Evolutionary conservation across 1,140 invertebrate genomes (phyloP).

Genomic region (Dendrolimus kikuchii): DNA sequence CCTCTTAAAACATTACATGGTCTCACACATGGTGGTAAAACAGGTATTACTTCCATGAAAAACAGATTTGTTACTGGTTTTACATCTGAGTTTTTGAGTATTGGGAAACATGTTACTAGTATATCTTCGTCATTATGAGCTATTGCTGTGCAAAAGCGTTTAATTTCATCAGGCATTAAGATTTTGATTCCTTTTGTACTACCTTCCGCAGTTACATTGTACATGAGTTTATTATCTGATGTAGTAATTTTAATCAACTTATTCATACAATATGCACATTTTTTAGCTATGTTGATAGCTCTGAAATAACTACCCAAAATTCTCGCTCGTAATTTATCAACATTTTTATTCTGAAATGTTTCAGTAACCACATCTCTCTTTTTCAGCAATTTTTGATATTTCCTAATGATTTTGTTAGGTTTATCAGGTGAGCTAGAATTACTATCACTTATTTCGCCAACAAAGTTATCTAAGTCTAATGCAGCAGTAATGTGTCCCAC

Average conservation of each 20-base stretch:
- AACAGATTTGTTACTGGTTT: constrained; percentile 89
- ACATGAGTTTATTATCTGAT: constrained; percentile 75
- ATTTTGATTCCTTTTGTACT: constrained; percentile 61
- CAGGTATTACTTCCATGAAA: constrained; percentile 88
- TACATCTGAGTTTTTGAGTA: constrained; percentile 73
- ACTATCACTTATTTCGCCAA: constrained; percentile 54
- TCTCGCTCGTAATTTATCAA: constrained; percentile 74
- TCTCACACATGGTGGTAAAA: constrained; percentile 89
- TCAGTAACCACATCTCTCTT: constrained; percentile 51
- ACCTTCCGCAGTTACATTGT: constrained; percentile 60
- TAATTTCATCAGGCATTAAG: constrained; percentile 77
- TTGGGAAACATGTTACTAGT: constrained; percentile 81
- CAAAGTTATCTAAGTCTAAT: constrained; percentile 75
- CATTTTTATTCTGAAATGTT: constrained; percentile 73
- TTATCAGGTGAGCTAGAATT: constrained; percentile 35
- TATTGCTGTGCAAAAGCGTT: constrained; percentile 81
- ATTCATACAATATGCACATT: constrained; percentile 77
- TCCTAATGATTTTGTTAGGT: constrained; percentile 48
- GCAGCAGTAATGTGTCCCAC: constrained; percentile 82
- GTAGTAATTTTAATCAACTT: constrained; percentile 76
- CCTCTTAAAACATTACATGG: constrained; percentile 82
- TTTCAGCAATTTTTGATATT: constrained; percentile 55
- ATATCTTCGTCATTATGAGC: constrained; percentile 85
- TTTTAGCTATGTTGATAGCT: constrained; percentile 71
- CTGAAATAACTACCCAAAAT: constrained; percentile 76